Evolutionary conservation across 2,797 vertebrate genomes (phyloP).

Genomic region (Xenops minutus): DNA sequence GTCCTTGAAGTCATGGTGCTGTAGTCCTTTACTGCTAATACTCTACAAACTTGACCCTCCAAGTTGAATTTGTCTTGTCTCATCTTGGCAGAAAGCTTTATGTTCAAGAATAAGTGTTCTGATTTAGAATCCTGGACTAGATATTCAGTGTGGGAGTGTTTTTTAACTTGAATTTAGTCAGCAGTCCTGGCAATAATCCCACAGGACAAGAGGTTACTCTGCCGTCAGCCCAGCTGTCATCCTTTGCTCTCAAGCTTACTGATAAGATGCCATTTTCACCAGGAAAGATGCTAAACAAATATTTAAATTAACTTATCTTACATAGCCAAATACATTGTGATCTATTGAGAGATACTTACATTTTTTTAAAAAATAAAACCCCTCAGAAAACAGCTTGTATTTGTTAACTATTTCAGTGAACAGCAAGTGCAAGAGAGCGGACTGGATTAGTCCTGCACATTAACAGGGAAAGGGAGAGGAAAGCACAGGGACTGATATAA

Average conservation of each 20-base stretch:
- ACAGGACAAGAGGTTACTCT: not conserved
- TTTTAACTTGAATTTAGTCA: not conserved
- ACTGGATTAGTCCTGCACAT: not conserved
- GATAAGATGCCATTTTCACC: not conserved
- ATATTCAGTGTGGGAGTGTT: not conserved
- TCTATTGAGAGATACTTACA: not conserved
- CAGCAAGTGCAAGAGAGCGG: not conserved
- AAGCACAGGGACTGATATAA: not conserved
- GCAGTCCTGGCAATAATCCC: not conserved
- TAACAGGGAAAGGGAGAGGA: not conserved
- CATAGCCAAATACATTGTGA: not conserved
- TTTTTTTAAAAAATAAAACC: not conserved
- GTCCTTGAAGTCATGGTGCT: not conserved
- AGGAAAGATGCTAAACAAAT: not conserved
- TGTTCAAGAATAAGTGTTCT: not conserved
- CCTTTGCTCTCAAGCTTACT: not conserved
- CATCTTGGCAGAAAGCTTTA: not conserved
- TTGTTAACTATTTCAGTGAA: not conserved
- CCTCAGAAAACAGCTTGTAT: not conserved
- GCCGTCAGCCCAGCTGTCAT: not conserved
- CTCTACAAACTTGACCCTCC: not conserved
- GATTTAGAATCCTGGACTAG: not conserved
- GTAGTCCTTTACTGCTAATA: not conserved
- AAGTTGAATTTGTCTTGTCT: not conserved
- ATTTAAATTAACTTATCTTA: not conserved